Base-by-base conservation (phyloP, 2,797 vertebrate species). In the Chelmon rostratus region DNA sequence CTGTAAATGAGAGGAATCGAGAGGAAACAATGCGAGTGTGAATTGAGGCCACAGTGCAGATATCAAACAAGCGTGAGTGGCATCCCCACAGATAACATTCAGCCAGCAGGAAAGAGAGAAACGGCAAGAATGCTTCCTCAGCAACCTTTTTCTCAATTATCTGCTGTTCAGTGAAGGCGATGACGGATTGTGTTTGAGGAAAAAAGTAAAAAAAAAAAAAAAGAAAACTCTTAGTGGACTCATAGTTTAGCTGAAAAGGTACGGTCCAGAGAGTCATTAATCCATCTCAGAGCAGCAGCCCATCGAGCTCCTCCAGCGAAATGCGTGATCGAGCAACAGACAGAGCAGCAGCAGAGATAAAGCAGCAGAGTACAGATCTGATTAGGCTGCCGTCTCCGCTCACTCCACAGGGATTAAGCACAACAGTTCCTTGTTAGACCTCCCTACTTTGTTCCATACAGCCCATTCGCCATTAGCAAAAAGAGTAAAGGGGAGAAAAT, bases 391-490 rank as follows among this genome's bases (percentile, higher is more conserved):
- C 46, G 70, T 90, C 81, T 84, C 80, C 21, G 19, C 69, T 56
- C 83, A 75, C 89, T 91, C 88, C 86, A 68, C 71, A 6, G 90
- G 83, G 89, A 91, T 92, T 89, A 88, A 88, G 72, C 86, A 86
- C 84, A 91, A 87, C 82, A 79, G 58, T 79, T 83, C 68, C 90
- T 90, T 82, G 88, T 91, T 92, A 89, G 88, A 89, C 79, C 84
- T 85, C 82, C 86, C 50, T 47, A 80, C 81, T 91, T 89, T 90
- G 82, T 84, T 89, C 86, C 83, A 59, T 57, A 46, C 73, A 49
- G 67, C 84, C 85, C 82, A 74, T 74, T 82, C 23, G 66, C 80
- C 80, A 91, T 90, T 81, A 90, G 87, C 83, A 54, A 79, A 83
- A 82, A 85, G 69, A 81, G 77, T 74, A 82, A 79, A 47, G 52